Base-by-base conservation (phyloP, 2,888 invertebrate genomes). In the Drosophila rubida region DNA sequence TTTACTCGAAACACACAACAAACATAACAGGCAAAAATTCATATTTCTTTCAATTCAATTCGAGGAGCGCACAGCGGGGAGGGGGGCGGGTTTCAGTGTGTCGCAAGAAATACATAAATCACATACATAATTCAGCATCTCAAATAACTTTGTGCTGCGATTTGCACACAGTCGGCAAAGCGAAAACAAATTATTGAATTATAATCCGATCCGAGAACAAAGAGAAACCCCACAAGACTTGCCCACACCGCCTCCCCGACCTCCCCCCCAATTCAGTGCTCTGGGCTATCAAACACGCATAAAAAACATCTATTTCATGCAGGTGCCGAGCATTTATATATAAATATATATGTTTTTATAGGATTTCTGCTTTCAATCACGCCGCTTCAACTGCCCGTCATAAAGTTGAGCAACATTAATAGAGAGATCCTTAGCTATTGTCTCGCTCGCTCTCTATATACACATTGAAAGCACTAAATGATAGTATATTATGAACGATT, bases 101-200 rank as follows among this genome's bases (percentile, higher is more conserved):
- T 53, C 51, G 41, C 41, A 30, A 30, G n/a, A 45, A 39, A 48
- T 45, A 49, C 16, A 72, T 49, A 66, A 66, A 65, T 66, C 51
- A 55, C 44, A 75, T 69, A 44, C 51, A 74, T 74, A 68, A 74
- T 68, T 61, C 32, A 75, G 45, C 44, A 37, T 41, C 16, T 22
- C 37, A 30, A 50, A 51, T 37, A 63, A 61, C 41, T 68, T 68
- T 53, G 19, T 45, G n/a, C 13, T 55, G 25, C 13, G 55, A 45
- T 55, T 39, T 41, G 32, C 13, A 19, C 16, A 37, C 11, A 14
- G 32, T 3, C 25, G 13, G 2, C 13, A 37, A 23, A 39, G 44
- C 32, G 13, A 23, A 49, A 50, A 68, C 45, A 68, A 50, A 63
- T 75, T 63, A 69, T 69, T 72, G 63, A 55, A 55, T 51, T 39